Conservation (phyloP, 2,888 invertebrate species). For the Lepidochitona cinerea region DNA sequence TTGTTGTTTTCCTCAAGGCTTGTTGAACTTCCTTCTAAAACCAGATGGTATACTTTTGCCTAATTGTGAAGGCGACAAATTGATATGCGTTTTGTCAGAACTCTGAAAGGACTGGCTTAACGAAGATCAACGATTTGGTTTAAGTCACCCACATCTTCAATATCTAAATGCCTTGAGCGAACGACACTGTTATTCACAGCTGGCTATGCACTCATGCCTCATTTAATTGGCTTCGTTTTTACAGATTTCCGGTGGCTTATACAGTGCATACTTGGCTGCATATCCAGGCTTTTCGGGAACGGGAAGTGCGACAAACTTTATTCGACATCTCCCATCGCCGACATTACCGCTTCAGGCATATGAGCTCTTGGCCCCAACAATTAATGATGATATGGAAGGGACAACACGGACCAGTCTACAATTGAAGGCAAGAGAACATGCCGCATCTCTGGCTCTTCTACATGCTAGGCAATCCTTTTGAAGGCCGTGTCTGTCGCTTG, state of each 20-base stretch:
- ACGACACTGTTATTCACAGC: too few species aligned
- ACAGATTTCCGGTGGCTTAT: background rate
- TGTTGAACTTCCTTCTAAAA: too few species aligned
- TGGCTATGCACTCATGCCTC: too few species aligned
- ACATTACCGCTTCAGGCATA: constrained; percentile 21
- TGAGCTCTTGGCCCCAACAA: constrained; percentile 28
- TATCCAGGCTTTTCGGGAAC: background rate
- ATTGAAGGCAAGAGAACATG: constrained; percentile 38
- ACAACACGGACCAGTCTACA: constrained; percentile 37
- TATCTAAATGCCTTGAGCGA: too few species aligned
- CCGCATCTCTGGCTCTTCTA: constrained; percentile 35
- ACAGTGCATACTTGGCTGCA: background rate
- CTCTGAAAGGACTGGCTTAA: too few species aligned
- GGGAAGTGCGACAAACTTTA: background rate
- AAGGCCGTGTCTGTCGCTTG: too few species aligned
- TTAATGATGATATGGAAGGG: constrained; percentile 38
- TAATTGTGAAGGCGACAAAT: too few species aligned
- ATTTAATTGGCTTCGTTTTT: constrained; percentile 8
- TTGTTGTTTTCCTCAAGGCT: too few species aligned
- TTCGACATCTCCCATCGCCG: background rate
- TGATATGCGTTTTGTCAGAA: too few species aligned
- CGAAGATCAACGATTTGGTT: too few species aligned
- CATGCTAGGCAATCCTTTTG: constrained; percentile 33
- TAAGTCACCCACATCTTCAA: too few species aligned
- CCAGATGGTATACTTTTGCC: too few species aligned